Conservation (phyloP, 2,888 invertebrate species). For the Hyposoter didymator region DNA sequence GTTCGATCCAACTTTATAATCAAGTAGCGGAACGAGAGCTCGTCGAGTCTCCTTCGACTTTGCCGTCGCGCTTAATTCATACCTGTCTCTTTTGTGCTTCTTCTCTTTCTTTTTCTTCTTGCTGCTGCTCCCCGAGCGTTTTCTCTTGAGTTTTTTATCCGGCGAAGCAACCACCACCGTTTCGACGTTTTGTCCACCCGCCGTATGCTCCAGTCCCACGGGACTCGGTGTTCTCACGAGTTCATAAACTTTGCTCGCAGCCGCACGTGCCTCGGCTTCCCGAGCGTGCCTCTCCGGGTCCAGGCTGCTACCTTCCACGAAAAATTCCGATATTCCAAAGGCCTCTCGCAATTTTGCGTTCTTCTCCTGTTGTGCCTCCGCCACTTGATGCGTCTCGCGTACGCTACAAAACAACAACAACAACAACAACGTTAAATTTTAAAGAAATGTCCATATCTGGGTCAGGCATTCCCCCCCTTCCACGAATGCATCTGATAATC, state of each 20-base stretch:
- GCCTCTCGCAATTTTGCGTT: constrained; percentile 97
- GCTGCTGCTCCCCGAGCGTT: constrained; percentile 84
- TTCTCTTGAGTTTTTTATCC: constrained; percentile 83
- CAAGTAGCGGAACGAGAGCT: constrained; percentile 42
- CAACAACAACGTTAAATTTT: neutral
- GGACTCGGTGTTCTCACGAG: constrained; percentile 91
- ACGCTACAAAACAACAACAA: constrained; percentile 87
- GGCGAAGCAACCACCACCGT: constrained; percentile 33
- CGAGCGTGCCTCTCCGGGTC: constrained; percentile 91
- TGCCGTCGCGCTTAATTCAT: constrained; percentile 75
- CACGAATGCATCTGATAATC: neutral
- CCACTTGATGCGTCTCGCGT: constrained; percentile 97
- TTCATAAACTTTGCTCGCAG: constrained; percentile 87
- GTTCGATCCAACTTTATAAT: too few relatives aligned
- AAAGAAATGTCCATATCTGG: neutral
- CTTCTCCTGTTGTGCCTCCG: constrained; percentile 98
- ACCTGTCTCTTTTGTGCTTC: constrained; percentile 89
- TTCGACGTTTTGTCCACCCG: constrained; percentile 6
- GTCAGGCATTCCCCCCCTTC: too few relatives aligned
- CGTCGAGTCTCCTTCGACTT: constrained; percentile 79
- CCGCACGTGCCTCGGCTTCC: constrained; percentile 86
- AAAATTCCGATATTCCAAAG: constrained; percentile 96
- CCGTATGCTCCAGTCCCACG: constrained; percentile 80
- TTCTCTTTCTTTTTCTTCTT: constrained; percentile 91
- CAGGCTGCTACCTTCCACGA: constrained; percentile 97